Percentiles rank a stretch among this genome's conserved stretches.
Evolutionary conservation across 1,140 invertebrate species (phyloP).

Genomic region (Leptopilina clavipes): DNA sequence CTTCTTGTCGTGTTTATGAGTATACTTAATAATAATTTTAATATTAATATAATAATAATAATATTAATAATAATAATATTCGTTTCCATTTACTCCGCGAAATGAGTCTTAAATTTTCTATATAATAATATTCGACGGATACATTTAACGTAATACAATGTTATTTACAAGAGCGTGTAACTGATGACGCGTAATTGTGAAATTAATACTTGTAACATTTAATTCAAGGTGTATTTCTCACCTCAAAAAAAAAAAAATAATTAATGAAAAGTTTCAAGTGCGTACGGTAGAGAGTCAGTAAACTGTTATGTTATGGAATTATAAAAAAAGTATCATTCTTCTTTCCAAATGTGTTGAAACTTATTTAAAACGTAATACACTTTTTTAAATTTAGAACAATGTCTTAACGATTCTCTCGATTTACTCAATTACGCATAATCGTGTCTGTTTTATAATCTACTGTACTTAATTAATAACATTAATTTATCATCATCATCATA

Average conservation of each 20-base stretch:
- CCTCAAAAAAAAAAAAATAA: no score
- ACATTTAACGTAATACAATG: slow-evolving; percentile 16
- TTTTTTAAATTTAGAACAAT: no score
- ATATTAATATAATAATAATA: background rate
- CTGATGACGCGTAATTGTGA: background rate
- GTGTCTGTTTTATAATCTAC: background rate
- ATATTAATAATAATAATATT: slow-evolving; percentile 17
- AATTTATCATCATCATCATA: slow-evolving; percentile 26
- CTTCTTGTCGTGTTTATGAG: background rate
- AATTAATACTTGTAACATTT: slow-evolving; percentile 18
- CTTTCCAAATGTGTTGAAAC: no score
- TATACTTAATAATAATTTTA: background rate
- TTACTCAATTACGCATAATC: background rate
- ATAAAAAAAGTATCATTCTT: no score
- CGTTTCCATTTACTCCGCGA: background rate
- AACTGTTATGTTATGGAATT: no score
- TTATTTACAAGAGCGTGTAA: slow-evolving; percentile 12
- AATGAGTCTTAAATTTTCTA: slow-evolving; percentile 14
- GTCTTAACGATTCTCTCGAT: no score
- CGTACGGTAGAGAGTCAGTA: no score
- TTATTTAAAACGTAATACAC: no score
- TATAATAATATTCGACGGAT: background rate
- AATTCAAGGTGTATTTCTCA: no score
- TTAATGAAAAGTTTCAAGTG: no score
- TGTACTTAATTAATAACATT: slow-evolving; percentile 5